phyloP scores from a whole-genome alignment of 1,140 invertebrate species.

The Papilio helenus region DNA sequence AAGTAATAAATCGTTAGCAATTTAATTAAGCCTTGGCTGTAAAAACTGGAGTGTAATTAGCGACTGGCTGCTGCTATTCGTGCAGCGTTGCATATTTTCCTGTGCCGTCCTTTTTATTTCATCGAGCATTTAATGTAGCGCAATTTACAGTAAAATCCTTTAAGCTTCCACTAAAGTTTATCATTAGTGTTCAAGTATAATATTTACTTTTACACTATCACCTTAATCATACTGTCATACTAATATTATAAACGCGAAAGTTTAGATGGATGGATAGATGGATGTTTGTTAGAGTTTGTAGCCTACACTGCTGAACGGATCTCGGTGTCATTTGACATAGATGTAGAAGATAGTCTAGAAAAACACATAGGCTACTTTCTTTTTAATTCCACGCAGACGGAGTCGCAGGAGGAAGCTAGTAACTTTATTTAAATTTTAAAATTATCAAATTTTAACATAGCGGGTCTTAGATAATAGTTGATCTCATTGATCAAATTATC shows the following conservation, averaged over 20 bases:
- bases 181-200: constrained; percentile 4
- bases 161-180: not conserved
- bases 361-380: too few species aligned
- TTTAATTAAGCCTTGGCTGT: constrained; percentile 30
- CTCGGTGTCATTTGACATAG: too few species aligned
- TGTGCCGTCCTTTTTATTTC: constrained; percentile 24
- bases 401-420: too few species aligned
- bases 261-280: too few species aligned
- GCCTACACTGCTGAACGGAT: too few species aligned
- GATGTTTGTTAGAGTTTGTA: too few species aligned
- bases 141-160: constrained; percentile 30
- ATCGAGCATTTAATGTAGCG: constrained; percentile 31
- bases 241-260: too few species aligned
- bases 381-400: too few species aligned
- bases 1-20: constrained; percentile 31
- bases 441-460: not conserved
- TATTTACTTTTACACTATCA: not conserved
- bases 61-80: constrained; percentile 23
- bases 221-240: too few species aligned
- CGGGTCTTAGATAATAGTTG: not conserved
- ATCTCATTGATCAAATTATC: not conserved
- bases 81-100: constrained; percentile 34
- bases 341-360: too few species aligned
- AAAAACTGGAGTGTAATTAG: constrained; percentile 30
- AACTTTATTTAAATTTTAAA: too few species aligned